phyloP scores from a whole-genome alignment of 2,797 vertebrate species.

The Cryptoblepharus egeriae region DNA sequence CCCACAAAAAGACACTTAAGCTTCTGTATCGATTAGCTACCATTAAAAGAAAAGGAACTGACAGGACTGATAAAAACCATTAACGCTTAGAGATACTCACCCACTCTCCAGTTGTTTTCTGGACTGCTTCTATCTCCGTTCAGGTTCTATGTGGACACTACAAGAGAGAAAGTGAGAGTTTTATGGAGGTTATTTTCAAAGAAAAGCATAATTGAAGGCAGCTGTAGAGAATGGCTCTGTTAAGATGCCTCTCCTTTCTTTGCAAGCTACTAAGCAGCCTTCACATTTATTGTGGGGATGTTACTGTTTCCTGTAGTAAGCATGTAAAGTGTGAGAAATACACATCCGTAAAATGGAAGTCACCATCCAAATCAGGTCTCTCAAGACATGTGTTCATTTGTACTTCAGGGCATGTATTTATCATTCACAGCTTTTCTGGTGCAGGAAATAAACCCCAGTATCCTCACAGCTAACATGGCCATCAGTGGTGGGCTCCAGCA shows the following conservation, averaged over 20 bases:
- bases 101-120: slow-evolving; percentile 44
- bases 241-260: background rate
- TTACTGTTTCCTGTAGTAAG: background rate
- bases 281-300: background rate
- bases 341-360: no score
- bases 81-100: slow-evolving; percentile 59
- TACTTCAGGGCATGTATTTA: background rate
- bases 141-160: slow-evolving; percentile 46
- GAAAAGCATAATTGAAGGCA: background rate
- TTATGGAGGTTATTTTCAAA: slow-evolving; percentile 1
- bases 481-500: no score
- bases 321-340: no score
- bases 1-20: background rate
- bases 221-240: background rate
- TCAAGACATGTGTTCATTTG: background rate
- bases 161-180: slow-evolving; percentile 43
- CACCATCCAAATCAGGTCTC: no score
- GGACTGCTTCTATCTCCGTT: background rate
- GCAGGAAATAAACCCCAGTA: background rate
- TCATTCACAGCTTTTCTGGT: background rate
- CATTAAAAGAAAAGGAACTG: background rate
- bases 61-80: background rate
- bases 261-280: slow-evolving; percentile 15
- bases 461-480: background rate
- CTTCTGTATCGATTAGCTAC: background rate